Evolutionary conservation across 2,113 vertebrate species (phyloP).

Genomic region (Burhinus oedicnemus): DNA sequence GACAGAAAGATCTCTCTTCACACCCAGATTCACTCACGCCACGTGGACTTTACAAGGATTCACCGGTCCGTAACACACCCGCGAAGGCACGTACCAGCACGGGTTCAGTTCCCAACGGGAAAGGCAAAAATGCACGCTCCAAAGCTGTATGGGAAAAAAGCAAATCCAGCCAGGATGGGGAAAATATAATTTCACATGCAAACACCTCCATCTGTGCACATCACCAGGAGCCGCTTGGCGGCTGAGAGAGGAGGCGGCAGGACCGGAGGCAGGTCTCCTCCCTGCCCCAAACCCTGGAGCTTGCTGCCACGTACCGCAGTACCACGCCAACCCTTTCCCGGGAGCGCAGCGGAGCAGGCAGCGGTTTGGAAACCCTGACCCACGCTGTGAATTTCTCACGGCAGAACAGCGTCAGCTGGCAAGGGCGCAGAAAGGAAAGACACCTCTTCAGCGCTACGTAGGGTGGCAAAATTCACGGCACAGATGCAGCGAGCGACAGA

Average conservation of each 20-base stretch:
- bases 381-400: neutral
- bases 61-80: neutral
- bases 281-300: neutral
- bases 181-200: neutral
- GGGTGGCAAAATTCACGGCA: neutral
- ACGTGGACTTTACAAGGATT: neutral
- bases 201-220: neutral
- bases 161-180: neutral
- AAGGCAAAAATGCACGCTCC: neutral
- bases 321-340: neutral
- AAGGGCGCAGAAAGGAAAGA: neutral
- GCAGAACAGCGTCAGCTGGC: neutral
- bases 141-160: neutral
- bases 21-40: neutral
- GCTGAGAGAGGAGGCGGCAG: neutral
- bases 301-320: neutral
- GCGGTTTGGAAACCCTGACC: neutral
- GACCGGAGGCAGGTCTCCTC: neutral
- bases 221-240: neutral
- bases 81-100: fast-evolving
- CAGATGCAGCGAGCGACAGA: neutral
- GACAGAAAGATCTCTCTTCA: neutral
- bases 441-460: neutral
- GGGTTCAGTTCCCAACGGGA: neutral
- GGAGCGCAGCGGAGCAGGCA: neutral